Percentiles rank a stretch among this genome's conserved stretches.
phyloP scores from a whole-genome alignment of 2,797 vertebrate species.

The Forpus xanthops region DNA sequence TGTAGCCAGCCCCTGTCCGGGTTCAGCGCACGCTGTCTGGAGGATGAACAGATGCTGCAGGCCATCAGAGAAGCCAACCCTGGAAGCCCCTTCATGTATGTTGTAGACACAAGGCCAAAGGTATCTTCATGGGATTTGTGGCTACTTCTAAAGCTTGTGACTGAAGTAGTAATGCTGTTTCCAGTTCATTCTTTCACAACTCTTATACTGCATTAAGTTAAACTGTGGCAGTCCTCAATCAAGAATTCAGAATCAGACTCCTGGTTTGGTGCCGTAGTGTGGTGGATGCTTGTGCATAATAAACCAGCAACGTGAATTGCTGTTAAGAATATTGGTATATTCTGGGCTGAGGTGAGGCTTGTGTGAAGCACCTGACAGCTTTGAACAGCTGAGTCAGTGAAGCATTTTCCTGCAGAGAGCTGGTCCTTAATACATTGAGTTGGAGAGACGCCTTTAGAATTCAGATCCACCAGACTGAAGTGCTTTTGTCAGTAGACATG shows the following conservation, averaged over 20 bases:
- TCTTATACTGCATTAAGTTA: background rate
- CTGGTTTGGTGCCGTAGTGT: background rate
- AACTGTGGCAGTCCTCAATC: background rate
- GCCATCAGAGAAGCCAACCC: slow-evolving; percentile 81
- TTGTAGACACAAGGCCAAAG: slow-evolving; percentile 86
- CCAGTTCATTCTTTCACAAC: fast-evolving
- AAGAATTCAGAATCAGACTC: background rate
- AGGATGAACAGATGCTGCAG: slow-evolving; percentile 84
- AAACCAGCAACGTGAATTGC: background rate
- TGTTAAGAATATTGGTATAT: background rate
- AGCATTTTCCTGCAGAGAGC: background rate
- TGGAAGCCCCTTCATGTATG: slow-evolving; percentile 82
- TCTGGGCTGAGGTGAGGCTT: background rate
- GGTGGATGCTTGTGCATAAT: fast-evolving
- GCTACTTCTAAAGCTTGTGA: background rate
- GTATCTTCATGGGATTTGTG: slow-evolving; percentile 56
- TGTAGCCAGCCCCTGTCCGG: slow-evolving; percentile 84
- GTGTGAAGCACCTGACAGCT: background rate
- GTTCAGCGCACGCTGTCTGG: slow-evolving; percentile 78
- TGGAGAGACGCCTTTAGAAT: background rate
- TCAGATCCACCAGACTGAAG: background rate
- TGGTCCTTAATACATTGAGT: background rate
- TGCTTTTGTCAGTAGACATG: background rate
- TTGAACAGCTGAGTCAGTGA: background rate
- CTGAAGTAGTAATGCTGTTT: background rate